Conservation (phyloP, 2,113 vertebrate genomes). For the Catagonus wagneri region DNA sequence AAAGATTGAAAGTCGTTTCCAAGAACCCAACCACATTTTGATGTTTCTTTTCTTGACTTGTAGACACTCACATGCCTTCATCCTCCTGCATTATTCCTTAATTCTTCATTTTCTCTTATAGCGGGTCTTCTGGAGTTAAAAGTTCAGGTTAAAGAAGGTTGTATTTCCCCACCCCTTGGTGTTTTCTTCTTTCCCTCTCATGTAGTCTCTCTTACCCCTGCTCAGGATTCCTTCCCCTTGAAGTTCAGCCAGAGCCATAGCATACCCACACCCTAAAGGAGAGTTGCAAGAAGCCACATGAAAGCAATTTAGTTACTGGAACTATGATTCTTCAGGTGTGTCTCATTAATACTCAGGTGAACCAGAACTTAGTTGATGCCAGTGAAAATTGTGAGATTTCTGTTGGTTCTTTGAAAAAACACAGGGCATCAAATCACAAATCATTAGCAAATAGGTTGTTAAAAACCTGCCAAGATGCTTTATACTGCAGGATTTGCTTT, state of each 20-base stretch:
- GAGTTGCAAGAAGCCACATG: background rate
- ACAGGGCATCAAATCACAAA: background rate
- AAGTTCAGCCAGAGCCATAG: background rate
- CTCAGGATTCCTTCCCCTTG: background rate
- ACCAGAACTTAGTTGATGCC: background rate
- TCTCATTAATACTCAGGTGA: background rate
- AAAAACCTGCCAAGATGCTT: background rate
- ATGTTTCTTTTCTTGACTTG: background rate
- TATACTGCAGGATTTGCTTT: background rate
- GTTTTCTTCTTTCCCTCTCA: background rate
- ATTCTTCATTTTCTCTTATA: background rate
- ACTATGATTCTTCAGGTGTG: background rate
- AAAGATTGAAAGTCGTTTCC: background rate
- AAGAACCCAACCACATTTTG: background rate
- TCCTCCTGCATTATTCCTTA: background rate
- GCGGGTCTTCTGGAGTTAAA: background rate
- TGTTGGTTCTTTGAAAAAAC: background rate
- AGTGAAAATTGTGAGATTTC: background rate
- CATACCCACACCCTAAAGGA: background rate
- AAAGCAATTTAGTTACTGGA: background rate
- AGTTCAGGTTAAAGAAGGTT: background rate
- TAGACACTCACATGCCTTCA: background rate
- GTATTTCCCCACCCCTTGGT: background rate
- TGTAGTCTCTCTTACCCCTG: background rate
- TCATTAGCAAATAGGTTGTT: background rate